Evolutionary conservation across 2,888 invertebrate species (phyloP).

Genomic region (Hirtodrosophila confusa): DNA sequence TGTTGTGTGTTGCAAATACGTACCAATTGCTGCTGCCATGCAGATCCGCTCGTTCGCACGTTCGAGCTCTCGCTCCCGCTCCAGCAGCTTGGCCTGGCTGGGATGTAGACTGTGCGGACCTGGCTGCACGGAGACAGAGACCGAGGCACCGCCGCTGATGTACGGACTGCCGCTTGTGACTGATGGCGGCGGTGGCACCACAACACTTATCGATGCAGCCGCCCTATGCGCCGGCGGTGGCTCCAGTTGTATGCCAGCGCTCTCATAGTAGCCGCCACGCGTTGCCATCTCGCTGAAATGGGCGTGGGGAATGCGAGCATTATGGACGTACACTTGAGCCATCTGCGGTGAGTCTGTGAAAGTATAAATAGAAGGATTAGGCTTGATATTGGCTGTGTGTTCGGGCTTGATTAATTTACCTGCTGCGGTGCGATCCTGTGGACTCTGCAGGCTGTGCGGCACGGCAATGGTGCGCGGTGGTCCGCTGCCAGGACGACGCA

Average conservation of each 20-base stretch:
- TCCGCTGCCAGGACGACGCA: constrained; percentile 87
- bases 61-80: constrained; percentile 82
- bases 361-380: background rate
- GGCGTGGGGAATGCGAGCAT: constrained; percentile 84
- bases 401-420: constrained; percentile 81
- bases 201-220: constrained; percentile 83
- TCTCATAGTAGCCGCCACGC: constrained; percentile 85
- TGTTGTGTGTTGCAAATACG: constrained; percentile 11
- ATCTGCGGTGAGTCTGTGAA: constrained; percentile 88
- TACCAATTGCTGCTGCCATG: constrained; percentile 69
- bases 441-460: constrained; percentile 89
- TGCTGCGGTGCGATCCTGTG: constrained; percentile 87
- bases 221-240: constrained; percentile 87
- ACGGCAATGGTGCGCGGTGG: constrained; percentile 87
- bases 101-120: constrained; percentile 72
- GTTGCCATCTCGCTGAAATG: constrained; percentile 84
- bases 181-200: constrained; percentile 81
- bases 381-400: background rate
- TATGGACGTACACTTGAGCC: constrained; percentile 87
- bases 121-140: constrained; percentile 55
- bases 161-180: constrained; percentile 68
- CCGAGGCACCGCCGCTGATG: constrained; percentile 60
- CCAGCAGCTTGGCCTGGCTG: constrained; percentile 77
- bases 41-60: constrained; percentile 73
- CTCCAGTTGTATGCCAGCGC: constrained; percentile 83